Evolutionary conservation across 1,140 invertebrate species (phyloP).

Genomic region (Rhagoletis pomonella): DNA sequence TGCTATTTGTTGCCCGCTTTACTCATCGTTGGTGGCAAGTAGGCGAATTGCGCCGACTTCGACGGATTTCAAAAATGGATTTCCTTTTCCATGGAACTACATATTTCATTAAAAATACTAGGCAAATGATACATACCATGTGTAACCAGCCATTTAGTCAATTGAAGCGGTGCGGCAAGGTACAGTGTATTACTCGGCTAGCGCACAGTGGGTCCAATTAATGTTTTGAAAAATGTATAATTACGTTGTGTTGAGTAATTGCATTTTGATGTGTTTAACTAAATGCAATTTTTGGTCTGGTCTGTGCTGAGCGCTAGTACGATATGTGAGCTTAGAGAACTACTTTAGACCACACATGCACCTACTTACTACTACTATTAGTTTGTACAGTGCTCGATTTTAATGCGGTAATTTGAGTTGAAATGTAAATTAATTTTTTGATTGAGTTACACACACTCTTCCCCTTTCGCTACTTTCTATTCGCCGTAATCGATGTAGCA

Average conservation of each 20-base stretch:
- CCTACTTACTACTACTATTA: too few relatives aligned
- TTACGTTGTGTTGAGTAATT: slow-evolving; percentile 58
- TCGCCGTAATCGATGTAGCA: not conserved
- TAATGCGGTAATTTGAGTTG: slow-evolving; percentile 49
- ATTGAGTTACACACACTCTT: slow-evolving; percentile 41
- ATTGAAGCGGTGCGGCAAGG: not conserved
- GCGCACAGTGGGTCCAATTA: slow-evolving; percentile 52
- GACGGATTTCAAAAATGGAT: slow-evolving; percentile 45
- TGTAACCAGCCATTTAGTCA: not conserved
- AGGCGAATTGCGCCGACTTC: not conserved
- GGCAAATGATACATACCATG: slow-evolving; percentile 51
- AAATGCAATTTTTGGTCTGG: slow-evolving; percentile 37
- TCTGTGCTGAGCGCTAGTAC: not conserved
- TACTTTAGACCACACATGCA: not conserved
- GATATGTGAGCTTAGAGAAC: not conserved
- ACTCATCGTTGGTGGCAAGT: not conserved
- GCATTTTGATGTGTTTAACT: slow-evolving; percentile 58
- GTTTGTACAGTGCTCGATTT: not conserved
- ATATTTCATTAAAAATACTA: not conserved
- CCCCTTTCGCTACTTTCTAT: slow-evolving; percentile 8
- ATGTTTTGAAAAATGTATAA: slow-evolving; percentile 57
- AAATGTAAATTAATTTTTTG: slow-evolving; percentile 54
- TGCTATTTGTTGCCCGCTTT: not conserved
- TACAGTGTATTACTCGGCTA: slow-evolving; percentile 39
- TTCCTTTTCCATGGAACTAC: slow-evolving; percentile 16